Base-by-base conservation (phyloP, 2,797 vertebrate genomes). In the Channallabes apus region DNA sequence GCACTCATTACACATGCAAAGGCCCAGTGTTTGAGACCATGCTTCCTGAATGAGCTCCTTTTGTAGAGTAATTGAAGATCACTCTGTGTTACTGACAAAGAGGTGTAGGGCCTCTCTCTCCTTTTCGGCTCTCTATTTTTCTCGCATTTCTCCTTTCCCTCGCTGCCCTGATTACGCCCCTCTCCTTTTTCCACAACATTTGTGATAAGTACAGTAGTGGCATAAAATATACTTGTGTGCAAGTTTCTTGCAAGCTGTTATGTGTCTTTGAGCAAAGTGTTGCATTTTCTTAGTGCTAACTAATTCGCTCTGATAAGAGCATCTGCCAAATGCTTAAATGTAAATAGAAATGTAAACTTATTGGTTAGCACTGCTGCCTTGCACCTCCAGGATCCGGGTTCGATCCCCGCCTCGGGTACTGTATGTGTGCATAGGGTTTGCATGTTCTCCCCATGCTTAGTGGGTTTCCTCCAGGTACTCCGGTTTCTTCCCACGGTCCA, bases 51-150 rank as follows among this genome's bases (percentile, higher is more conserved):
- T 95, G 95, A 96, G 95, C 91, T 91, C 92, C 94, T 95, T 98
- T 98, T 96, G 96, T 98, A 93, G 93, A 87, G 92, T 94, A 94
- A 95, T 95, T 96, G 94, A 94, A 96, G 95, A 94, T 95, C 93
- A 85, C 89, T 94, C 94, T 93, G 90, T 95, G 92, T 87, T 88
- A 67, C 91, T 86, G 86, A 91, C 92, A 93, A 94, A 93, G 91
- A 91, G 71, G 86, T 87, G 85, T 87, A 88, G 90, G 89, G 89
- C 90, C 91, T 87, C 90, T 83, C 71, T 84, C 76, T 62, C 67
- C 27, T 32, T 83, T 82, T 27, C 81, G 78, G 78, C 81, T 86
- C 79, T 78, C 56, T 24, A 85, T 84, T 83, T 87, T 88, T 65
- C 84, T 64, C 82, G 78, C 85, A 86, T 80, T 59, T 78, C 65